Base-by-base conservation (phyloP, 2,113 vertebrate species). In the Gallinago media region DNA sequence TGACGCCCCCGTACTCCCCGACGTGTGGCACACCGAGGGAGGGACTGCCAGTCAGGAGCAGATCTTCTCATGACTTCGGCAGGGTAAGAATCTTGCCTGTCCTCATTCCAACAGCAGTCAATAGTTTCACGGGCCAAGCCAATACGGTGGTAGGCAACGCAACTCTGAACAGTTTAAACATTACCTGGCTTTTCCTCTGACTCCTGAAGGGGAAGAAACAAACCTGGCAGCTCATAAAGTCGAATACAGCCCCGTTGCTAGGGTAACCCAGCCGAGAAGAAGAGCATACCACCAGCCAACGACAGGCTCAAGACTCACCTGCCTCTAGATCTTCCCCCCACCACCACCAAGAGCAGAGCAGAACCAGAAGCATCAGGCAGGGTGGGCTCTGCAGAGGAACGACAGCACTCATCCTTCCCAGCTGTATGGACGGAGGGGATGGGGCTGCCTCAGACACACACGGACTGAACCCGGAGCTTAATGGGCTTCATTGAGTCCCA, bases 221-320 rank as follows among this genome's bases (percentile, higher is more conserved):
- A 79, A 88, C 42, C 80, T 36, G 55, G 65, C 61, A 92, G 74
- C 84, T 92, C 67, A 72, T 59, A 61, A 95, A 94, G 92, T 72
- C 83, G 80, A 78, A 88, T 34, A 92, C n/a, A 83, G 63, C 50
- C 62, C 79, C 38, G 87, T 82, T 95, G 87, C 87, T 88, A 92
- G 38, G 91, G 82, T 50, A 94, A 96, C 89, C 54, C 71, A 88
- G 78, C 58, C 89, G 95, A 79, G 85, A 96, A 93, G 89, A 92
- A 73, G 70, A 82, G 74, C 49, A 88, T 1, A 17, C 29, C 11
- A 14, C 74, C 0, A 89, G 74, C 79, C 70, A 83, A 59, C 40
- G 79, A 46, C 29, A 68, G 66, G 54, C 52, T 65, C n/a, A 40
- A 65, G 47, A 59, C 44, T 91, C 68, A 79, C 32, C 77, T 87